These are phyloP conservation scores for Zonitis immaculata DNA, from an alignment of 2,888 invertebrate genomes.

Conservation along the genomic window DNA sequence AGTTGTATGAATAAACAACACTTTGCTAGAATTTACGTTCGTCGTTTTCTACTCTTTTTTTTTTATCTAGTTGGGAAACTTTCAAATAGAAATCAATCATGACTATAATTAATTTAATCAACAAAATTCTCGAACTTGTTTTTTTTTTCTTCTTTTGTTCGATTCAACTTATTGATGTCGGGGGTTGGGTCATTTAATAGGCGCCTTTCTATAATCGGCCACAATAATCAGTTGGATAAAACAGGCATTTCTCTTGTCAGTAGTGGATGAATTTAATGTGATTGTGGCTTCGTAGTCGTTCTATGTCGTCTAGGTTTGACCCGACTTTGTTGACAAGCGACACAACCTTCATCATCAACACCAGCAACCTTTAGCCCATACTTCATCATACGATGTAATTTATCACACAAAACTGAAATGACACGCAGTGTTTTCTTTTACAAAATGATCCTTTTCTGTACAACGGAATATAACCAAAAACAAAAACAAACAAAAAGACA, in stretches of 20 bases:
- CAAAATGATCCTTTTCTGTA: constrained; percentile 24
- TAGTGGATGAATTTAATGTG: constrained; percentile 21
- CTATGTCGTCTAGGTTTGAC: constrained; percentile 10
- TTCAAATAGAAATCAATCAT: too few species aligned
- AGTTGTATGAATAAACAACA: too few species aligned
- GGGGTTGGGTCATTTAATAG: too few species aligned
- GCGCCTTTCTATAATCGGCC: constrained; percentile 8
- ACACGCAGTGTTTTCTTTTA: constrained; percentile 26
- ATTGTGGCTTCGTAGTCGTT: constrained; percentile 20
- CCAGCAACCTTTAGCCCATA: constrained; percentile 31
- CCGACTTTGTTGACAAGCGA: constrained; percentile 35
- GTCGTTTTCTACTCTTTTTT: too few species aligned
- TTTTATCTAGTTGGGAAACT: too few species aligned
- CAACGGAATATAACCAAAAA: constrained; percentile 8
- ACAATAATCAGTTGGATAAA: constrained; percentile 10
- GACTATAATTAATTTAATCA: too few species aligned
- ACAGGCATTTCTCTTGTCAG: constrained; percentile 15
- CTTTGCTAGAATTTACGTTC: too few species aligned
- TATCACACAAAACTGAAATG: constrained; percentile 30
- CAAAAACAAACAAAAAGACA: too few species aligned
- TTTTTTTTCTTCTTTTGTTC: too few species aligned
- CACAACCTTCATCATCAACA: constrained; percentile 38
- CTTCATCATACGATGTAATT: constrained; percentile 35
- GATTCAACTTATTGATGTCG: too few species aligned
- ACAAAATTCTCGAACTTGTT: too few species aligned